These are phyloP conservation scores for Dendrocopos noguchii DNA, from an alignment of 2,113 vertebrate genomes.

Conservation along the genomic window DNA sequence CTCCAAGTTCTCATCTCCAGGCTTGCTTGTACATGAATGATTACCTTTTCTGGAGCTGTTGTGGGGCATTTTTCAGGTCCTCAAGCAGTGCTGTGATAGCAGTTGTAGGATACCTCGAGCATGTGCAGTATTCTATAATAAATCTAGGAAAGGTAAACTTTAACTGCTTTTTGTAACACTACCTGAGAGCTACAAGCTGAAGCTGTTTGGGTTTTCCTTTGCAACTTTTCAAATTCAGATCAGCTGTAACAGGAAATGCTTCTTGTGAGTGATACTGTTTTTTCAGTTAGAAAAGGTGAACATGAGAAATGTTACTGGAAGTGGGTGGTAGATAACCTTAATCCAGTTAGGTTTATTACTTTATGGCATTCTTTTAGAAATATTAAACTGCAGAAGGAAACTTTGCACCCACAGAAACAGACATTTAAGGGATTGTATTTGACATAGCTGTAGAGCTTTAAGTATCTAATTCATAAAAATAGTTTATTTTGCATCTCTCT, in stretches of 20 bases:
- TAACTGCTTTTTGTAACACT: fast-evolving
- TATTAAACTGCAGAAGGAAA: background rate
- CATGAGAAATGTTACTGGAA: background rate
- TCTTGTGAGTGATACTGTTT: background rate
- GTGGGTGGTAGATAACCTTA: fast-evolving
- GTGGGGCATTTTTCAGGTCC: background rate
- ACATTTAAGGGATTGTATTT: background rate
- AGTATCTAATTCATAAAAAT: background rate
- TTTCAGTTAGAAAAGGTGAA: background rate
- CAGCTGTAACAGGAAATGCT: background rate
- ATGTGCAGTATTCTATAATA: background rate
- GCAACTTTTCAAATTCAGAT: fast-evolving
- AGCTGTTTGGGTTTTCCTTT: background rate
- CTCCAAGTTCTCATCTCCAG: background rate
- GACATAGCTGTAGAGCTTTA: background rate
- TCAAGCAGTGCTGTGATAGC: background rate
- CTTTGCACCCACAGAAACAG: background rate
- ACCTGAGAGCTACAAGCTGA: background rate
- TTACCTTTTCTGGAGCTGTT: background rate
- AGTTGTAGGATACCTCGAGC: background rate
- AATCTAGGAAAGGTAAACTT: background rate
- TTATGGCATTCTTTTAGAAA: too few relatives aligned
- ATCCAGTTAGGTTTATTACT: background rate
- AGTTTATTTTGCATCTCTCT: background rate
- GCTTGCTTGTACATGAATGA: background rate